phyloP scores from a whole-genome alignment of 2,888 invertebrate species.

The Nomada goodeniana region DNA sequence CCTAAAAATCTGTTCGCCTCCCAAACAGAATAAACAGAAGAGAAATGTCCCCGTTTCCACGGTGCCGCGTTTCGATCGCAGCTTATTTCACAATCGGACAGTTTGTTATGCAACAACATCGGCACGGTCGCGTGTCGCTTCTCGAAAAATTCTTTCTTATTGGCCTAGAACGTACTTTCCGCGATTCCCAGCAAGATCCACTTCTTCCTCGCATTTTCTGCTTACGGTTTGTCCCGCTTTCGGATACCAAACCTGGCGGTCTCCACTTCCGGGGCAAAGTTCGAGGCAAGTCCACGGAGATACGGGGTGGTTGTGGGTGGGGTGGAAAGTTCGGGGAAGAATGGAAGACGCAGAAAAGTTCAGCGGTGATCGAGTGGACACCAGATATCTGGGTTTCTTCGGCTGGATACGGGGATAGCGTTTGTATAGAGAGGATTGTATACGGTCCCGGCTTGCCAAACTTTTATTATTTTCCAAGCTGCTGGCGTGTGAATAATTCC shows the following conservation, averaged over 20 bases:
- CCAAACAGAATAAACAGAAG: too few species aligned
- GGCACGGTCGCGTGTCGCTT: constrained; percentile 20
- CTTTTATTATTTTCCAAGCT: constrained; percentile 51
- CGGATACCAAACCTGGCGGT: constrained; percentile 32
- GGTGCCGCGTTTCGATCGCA: neutral
- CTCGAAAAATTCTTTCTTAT: constrained; percentile 63
- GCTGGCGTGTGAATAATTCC: constrained; percentile 39
- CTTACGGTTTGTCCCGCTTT: constrained; percentile 65
- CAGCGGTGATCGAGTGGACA: constrained; percentile 59
- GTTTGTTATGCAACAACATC: constrained; percentile 35
- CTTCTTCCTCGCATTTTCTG: constrained; percentile 68
- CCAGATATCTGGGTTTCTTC: constrained; percentile 57
- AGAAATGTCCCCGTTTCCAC: neutral
- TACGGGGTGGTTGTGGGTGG: neutral
- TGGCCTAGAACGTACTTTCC: constrained; percentile 59
- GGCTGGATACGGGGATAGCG: constrained; percentile 24
- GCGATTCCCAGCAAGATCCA: constrained; percentile 45
- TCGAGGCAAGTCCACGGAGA: constrained; percentile 26
- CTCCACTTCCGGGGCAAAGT: constrained; percentile 40
- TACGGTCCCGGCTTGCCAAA: constrained; percentile 19
- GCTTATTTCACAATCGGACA: neutral
- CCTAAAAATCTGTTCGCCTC: too few species aligned
- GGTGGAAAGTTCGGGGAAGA: constrained; percentile 49
- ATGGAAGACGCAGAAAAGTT: constrained; percentile 44
- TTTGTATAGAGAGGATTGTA: constrained; percentile 28